Conservation (phyloP, 2,113 vertebrate genomes). For the Apistogramma diplotaenia region DNA sequence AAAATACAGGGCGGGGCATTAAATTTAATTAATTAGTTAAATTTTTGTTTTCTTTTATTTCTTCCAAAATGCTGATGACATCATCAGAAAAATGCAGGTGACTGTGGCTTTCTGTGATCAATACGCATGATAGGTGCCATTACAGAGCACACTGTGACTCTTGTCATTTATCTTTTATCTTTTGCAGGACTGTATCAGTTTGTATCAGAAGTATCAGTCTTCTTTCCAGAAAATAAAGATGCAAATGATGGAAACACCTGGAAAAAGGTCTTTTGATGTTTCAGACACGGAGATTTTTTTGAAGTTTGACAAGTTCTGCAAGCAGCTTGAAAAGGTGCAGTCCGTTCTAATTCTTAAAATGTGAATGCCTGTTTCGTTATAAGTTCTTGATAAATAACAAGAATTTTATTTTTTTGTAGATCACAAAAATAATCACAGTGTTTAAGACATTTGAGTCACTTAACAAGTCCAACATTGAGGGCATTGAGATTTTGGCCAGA, state of each 20-base stretch:
- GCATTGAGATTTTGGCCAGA: slow-evolving; percentile 79
- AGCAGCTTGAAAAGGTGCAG: slow-evolving; percentile 81
- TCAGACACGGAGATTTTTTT: slow-evolving; percentile 84
- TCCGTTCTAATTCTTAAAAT: not conserved
- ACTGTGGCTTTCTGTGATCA: not conserved
- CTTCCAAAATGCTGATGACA: slow-evolving; percentile 69
- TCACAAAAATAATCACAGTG: slow-evolving; percentile 78
- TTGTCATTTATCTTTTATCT: slow-evolving; percentile 1
- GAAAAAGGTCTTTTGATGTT: slow-evolving; percentile 77
- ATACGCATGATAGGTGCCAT: not conserved
- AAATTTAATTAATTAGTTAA: no score
- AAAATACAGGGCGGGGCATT: no score
- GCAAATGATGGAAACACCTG: slow-evolving; percentile 66
- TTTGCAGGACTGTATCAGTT: slow-evolving; percentile 77
- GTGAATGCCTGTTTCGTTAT: not conserved
- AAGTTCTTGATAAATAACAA: no score
- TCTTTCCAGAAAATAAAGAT: slow-evolving; percentile 78
- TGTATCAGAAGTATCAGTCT: slow-evolving; percentile 82
- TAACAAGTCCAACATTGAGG: slow-evolving; percentile 80
- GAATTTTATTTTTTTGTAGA: no score
- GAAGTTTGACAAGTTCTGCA: slow-evolving; percentile 83
- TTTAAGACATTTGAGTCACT: slow-evolving; percentile 77
- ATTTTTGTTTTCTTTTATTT: not conserved
- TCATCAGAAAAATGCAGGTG: slow-evolving; percentile 84
- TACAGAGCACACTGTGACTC: not conserved